Evolutionary conservation across 2,888 invertebrate genomes (phyloP), one percentile per base, ranked within the genome.

Genomic region (Chrysina gloriosa): DNA sequence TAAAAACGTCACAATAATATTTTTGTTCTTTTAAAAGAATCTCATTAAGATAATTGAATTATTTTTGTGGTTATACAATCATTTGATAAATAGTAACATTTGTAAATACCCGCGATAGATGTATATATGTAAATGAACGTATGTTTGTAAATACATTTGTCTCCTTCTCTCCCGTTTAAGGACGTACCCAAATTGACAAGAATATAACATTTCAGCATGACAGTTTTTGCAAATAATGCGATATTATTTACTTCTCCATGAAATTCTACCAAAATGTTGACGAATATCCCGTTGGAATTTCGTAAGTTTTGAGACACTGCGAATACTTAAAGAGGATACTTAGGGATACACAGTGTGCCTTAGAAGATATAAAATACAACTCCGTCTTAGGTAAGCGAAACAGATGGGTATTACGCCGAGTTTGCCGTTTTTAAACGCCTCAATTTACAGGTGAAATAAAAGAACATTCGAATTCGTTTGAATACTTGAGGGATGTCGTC

Each of bases 311-410:
- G 14, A 79, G 79, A 71, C 79, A 81, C 72, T 81, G 81, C 73
- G 76, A 80, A 25, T 80, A 77, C 61, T 74, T 84, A 68, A 77
- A 78, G 71, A 76, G 79, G 61, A 80, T 84, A 67, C 72, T 83
- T 48, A 77, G 76, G 70, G 82, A 84, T 69, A 84, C 84, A 9
- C 76, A 77, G 16, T 72, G 71, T 67, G 80, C 79, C 48, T 75
- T 83, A 56, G 81, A 83, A 67, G 82, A 83, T 72, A 81, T 84
- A 67, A 78, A 78, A 70, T 76, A 73, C 69, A 78, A 79, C 71
- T 71, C 81, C 36, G 76, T 81, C 63, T 72, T 81, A 65, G 71
- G 61, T 68, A 70, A 61, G 14, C 34, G 16, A n/a, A 19, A 36
- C 11, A 25, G 6, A 6, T 45, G 25, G n/a, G 48, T 64, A 25